A percentile compares a stretch with the other conserved stretches of the same genome.
phyloP scores from a whole-genome alignment of 1,140 invertebrate genomes.

The Philotrypesis tridentata region DNA sequence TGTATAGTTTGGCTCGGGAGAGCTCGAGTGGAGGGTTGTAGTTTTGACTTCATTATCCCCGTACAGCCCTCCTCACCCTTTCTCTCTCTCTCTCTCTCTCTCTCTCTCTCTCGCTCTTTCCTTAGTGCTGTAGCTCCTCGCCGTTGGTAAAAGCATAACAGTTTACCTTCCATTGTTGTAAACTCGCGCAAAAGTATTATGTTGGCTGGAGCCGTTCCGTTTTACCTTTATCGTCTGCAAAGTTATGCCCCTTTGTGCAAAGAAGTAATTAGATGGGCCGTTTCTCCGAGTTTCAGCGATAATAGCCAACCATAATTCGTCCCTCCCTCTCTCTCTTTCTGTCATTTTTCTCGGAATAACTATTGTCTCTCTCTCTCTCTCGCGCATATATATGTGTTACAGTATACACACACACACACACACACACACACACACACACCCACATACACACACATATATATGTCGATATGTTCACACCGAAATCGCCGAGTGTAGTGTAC shows the following conservation, averaged over 20 bases:
- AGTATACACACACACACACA: too few relatives aligned
- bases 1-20: constrained; percentile 1
- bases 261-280: background rate
- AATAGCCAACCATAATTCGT: background rate
- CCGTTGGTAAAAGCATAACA: background rate
- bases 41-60: constrained; percentile 43
- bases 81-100: background rate
- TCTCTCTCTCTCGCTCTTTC: background rate
- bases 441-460: background rate
- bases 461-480: background rate
- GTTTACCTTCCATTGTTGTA: constrained; percentile 40
- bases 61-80: background rate
- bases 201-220: constrained; percentile 4
- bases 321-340: background rate
- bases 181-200: constrained; percentile 18
- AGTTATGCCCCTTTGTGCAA: background rate
- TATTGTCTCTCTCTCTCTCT: background rate
- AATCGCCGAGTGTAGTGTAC: background rate
- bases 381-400: too few relatives aligned
- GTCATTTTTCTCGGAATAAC: background rate
- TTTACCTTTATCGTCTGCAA: background rate
- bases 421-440: too few relatives aligned
- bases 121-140: too few relatives aligned
- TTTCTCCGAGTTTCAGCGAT: background rate
- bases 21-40: constrained; percentile 12